Conservation (phyloP, 2,888 invertebrate species). For the Caenorhabditis uteleia region DNA sequence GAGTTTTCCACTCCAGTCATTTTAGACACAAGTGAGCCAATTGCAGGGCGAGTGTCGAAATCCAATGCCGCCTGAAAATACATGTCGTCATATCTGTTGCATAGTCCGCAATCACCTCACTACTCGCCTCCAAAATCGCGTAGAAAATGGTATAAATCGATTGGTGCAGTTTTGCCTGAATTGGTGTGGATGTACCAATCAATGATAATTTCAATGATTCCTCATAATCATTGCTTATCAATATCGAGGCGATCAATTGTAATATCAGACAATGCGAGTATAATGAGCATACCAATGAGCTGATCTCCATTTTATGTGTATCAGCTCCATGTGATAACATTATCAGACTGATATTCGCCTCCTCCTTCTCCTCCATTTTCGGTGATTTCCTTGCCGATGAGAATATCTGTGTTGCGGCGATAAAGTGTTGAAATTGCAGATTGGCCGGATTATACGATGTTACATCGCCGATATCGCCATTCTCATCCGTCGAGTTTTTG, state of each 20-base stretch:
- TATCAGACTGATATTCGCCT: slow-evolving; percentile 11
- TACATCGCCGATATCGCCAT: slow-evolving; percentile 71
- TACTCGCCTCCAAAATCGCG: slow-evolving; percentile 18
- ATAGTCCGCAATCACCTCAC: slow-evolving; percentile 23
- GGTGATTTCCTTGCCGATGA: slow-evolving; percentile 14
- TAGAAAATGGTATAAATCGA: slow-evolving; percentile 25
- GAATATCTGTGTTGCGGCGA: slow-evolving; percentile 25
- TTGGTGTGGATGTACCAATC: slow-evolving; percentile 16
- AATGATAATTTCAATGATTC: slow-evolving; percentile 17
- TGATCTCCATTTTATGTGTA: slow-evolving; percentile 26
- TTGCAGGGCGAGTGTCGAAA: slow-evolving; percentile 28
- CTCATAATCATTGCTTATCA: slow-evolving; percentile 26
- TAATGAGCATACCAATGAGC: slow-evolving; percentile 22
- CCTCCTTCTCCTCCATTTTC: slow-evolving; percentile 15
- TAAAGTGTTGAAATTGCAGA: slow-evolving; percentile 23
- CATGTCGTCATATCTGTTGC: no score
- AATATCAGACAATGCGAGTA: slow-evolving; percentile 48
- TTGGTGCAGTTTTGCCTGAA: slow-evolving; percentile 13
- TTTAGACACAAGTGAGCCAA: slow-evolving; percentile 16
- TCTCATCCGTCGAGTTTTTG: slow-evolving; percentile 89
- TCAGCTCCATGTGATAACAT: slow-evolving; percentile 33
- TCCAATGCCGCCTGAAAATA: slow-evolving; percentile 10
- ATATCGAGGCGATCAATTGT: slow-evolving; percentile 45
- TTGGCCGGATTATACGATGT: slow-evolving; percentile 26
- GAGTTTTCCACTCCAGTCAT: slow-evolving; percentile 19